Base-by-base conservation (phyloP, 2,797 vertebrate species). In the Bradypodion ventrale region DNA sequence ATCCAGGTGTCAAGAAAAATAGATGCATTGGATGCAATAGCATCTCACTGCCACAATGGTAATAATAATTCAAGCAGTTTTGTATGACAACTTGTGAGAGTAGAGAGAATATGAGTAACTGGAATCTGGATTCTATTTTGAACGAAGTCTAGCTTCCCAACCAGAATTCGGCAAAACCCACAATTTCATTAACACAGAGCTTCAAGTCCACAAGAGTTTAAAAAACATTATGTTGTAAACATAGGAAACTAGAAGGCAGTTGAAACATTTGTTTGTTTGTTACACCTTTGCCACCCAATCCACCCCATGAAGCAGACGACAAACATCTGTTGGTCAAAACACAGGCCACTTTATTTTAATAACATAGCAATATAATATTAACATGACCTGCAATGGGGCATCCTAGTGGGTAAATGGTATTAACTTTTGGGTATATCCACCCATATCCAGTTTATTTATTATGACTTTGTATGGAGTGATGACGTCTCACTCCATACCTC, bases 1-100 rank as follows among this genome's bases (percentile, higher is more conserved):
- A 44, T 75, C 44, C 87, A 79, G 88, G 70, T 74, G 82, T 56
- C 29, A 66, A 83, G 81, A 23, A 68, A 72, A 84, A 79, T 73
- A 59, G 32, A 90, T 83, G 68, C 76, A 44, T 62, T 49, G 37
- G 68, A 78, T 87, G 75, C 75, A 82, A 27, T 79, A 81, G 65
- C 2, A 90, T 85, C 60, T 91, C 7, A 49, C 84, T 88, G 42
- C 73, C 62, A 69, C 27, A 1, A 7, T 6, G 13, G 8, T 13
- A 7, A 23, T 5, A 42, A 78, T 37, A 46, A 59, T 13, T 32
- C 1, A 35, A 68, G 63, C 0, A 0, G 1, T 87, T 91, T 83
- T 89, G 32, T 4, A 7, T 77, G 44, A 86, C 46, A 89, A 90
- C 80, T 42, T 81, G 52, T 49, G 16, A 42, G 27, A 56, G 12